These are phyloP conservation scores for Diplosoma virens DNA, from an alignment of 23 tunicate species.

Conservation along the genomic window DNA sequence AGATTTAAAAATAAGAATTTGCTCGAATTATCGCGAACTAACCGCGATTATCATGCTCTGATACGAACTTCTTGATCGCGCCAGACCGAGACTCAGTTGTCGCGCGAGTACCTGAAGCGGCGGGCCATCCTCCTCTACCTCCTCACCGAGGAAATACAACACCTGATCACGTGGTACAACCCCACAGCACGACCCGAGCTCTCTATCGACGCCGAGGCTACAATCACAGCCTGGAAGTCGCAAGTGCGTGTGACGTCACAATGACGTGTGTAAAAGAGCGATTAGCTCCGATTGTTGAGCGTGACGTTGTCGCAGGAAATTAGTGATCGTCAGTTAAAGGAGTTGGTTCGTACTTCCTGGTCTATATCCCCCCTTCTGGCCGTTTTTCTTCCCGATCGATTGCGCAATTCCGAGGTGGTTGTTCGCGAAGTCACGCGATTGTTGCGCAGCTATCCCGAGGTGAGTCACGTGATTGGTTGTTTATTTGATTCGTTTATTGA, in stretches of 20 bases:
- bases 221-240: slow-evolving; percentile 80
- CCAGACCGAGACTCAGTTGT: slow-evolving; percentile 31
- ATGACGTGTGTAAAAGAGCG: too few relatives aligned
- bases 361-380: slow-evolving; percentile 83
- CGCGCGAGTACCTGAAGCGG: slow-evolving; percentile 61
- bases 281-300: too few relatives aligned
- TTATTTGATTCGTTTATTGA: too few relatives aligned
- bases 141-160: slow-evolving; percentile 82
- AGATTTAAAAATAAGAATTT: too few relatives aligned
- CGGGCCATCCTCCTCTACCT: slow-evolving; percentile 65
- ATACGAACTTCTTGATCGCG: not conserved
- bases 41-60: not conserved
- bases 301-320: slow-evolving; percentile 52
- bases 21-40: too few relatives aligned
- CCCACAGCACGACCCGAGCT: slow-evolving; percentile 63
- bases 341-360: slow-evolving; percentile 78
- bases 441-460: slow-evolving; percentile 69
- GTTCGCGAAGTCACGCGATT: slow-evolving; percentile 80
- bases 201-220: slow-evolving; percentile 55
- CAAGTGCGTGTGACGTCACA: too few relatives aligned
- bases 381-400: slow-evolving; percentile 71
- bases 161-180: slow-evolving; percentile 90
- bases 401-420: slow-evolving; percentile 68
- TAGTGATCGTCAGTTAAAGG: slow-evolving; percentile 70
- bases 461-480: too few relatives aligned